Evolutionary conservation across 2,888 invertebrate species (phyloP), one percentile per base, ranked within the genome.

Genomic region (Isotomurus palustris): DNA sequence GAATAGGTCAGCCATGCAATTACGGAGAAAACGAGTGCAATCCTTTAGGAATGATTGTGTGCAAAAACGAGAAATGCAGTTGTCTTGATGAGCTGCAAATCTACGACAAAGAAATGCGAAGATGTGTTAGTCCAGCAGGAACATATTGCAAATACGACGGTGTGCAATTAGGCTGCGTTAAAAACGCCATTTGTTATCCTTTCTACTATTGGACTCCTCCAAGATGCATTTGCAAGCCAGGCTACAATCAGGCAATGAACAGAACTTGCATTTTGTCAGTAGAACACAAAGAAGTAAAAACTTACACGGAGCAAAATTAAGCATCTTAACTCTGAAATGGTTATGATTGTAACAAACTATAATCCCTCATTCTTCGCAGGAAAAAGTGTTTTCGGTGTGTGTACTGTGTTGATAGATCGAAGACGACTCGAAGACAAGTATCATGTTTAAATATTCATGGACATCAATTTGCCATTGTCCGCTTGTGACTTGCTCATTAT

Each of bases 201-300:
- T 66, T 66, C 48, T 66, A 57, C 38, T 66, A 63, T 40, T 66
- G 66, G 66, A 51, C 60, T 10, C 64, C 64, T 17, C 60, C 63
- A 44, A 61, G 56, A 51, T 66, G 66, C 35, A 45, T 66, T 35
- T 66, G 66, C 54, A 64, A 63, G 29, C 66, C 66, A 2, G 62
- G 66, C 4, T 66, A 62, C 32, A 22, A 45, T 2, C 63, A 64
- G 51, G 60, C 61, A 22, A 48, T 50, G 44, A 56, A 61, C 38
- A 45, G 66, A 52, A 54, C 59, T 5, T 66, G 66, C 53, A 41
- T 60, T n/a, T 35, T 40, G 25, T 58, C 55, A 35, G 14, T 29
- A 5, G 59, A 55, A 22, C 36, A n/a, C 36, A 50, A 19, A 21
- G 36, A 17, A 5, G 12, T 44, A 10, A n/a, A 24, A 44, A 22